A percentile compares a stretch with the other conserved stretches of the same genome.
Evolutionary conservation across 2,797 vertebrate genomes (phyloP).

Genomic region (Poeciliopsis presidionis): DNA sequence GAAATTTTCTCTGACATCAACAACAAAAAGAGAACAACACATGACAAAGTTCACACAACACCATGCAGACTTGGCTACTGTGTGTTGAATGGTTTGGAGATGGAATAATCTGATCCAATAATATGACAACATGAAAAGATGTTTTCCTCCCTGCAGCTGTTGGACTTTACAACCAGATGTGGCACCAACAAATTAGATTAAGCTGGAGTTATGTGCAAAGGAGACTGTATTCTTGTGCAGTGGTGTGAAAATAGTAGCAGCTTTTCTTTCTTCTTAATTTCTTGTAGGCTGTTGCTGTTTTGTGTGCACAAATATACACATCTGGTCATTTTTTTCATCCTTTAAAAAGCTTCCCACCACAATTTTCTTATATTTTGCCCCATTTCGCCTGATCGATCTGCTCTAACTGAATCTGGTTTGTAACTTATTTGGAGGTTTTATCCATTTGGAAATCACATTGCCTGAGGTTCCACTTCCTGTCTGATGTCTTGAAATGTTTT

Average conservation of each 20-base stretch:
- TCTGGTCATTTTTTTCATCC: background rate
- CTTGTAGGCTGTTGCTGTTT: background rate
- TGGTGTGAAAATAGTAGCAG: background rate
- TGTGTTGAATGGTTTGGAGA: background rate
- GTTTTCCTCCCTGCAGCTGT: background rate
- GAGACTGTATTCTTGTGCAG: background rate
- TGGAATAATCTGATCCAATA: background rate
- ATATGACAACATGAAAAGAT: background rate
- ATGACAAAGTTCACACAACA: background rate
- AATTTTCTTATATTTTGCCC: no score
- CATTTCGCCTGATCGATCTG: no score
- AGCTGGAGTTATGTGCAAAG: background rate
- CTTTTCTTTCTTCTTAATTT: background rate
- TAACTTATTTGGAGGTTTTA: no score
- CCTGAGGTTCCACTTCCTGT: no score
- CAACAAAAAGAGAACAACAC: constrained; percentile 7
- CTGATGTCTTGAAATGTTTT: no score
- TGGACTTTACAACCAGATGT: background rate
- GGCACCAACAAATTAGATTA: background rate
- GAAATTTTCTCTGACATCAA: constrained; percentile 14
- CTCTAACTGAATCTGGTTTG: no score
- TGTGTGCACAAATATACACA: background rate
- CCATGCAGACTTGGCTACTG: background rate
- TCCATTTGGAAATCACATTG: no score
- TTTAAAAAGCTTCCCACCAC: no score